Percentiles rank a stretch among this genome's conserved stretches.
These are phyloP conservation scores for Ciconia stormi DNA, from an alignment of 2,113 vertebrate species.

Conservation along the genomic window DNA sequence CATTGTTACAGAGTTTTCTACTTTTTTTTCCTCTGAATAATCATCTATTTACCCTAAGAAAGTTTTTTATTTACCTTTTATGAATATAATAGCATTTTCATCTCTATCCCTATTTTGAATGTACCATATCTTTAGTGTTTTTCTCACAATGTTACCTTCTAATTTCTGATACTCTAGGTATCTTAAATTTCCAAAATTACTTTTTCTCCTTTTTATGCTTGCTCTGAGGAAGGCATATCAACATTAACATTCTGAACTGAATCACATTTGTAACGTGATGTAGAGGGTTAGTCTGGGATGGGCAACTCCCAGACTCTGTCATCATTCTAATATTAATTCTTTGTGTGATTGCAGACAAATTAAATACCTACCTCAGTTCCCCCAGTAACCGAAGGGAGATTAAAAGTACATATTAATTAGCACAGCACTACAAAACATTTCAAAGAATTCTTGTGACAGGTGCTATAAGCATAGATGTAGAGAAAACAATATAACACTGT, in stretches of 20 bases:
- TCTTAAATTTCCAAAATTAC: not conserved
- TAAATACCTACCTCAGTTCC: not conserved
- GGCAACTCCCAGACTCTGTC: not conserved
- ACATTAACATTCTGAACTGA: not conserved
- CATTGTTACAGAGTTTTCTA: not conserved
- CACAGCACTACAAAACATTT: not conserved
- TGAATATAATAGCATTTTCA: conserved; percentile 1
- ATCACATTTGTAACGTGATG: not conserved
- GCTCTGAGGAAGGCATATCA: not conserved
- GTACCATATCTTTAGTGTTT: not conserved
- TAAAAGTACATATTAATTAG: not conserved
- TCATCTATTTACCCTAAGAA: conserved; percentile 23
- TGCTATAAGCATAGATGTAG: not conserved
- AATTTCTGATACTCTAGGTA: not conserved
- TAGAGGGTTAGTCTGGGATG: not conserved
- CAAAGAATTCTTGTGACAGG: not conserved
- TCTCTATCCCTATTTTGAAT: not conserved
- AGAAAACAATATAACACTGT: not conserved
- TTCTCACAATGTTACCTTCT: not conserved
- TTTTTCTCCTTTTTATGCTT: not conserved
- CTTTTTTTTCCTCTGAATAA: not conserved
- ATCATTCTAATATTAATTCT: not conserved
- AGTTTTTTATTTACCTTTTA: conserved; percentile 21
- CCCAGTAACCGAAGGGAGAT: not conserved
- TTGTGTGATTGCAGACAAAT: not conserved